Evolutionary conservation across 2,113 vertebrate genomes (phyloP), one percentile per base, ranked within the genome.

Genomic region (Xenus cinereus): DNA sequence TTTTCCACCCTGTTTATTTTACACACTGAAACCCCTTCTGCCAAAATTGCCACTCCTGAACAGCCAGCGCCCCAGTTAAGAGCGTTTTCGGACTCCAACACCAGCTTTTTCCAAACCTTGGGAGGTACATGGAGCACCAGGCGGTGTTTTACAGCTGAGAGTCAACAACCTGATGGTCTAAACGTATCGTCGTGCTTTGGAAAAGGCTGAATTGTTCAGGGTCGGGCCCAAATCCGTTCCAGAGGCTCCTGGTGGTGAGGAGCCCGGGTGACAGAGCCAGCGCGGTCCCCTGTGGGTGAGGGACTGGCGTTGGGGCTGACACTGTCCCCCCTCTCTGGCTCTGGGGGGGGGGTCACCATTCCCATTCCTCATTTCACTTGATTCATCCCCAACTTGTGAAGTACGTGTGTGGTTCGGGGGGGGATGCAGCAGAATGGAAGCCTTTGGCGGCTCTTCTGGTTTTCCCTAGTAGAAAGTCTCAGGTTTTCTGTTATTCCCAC

Each of bases 331-430:
- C 37, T 35, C 37, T 68, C 79, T 1, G 11, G 7, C 46, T 66
- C 48, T 11, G 39, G 45, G 59, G 46, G 37, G 27, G 14, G 51
- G 16, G 27, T 33, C 20, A 6, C 53, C 48, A 3, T 18, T 41
- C 66, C 17, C 3, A 26, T 39, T 46, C 56, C 30, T 45, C 32
- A 0, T 9, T 14, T 26, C 69, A 6, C 19, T 4, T 20, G 26
- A 6, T 54, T n/a, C 32, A 8, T 16, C 67, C 1, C 0, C 13
- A 62, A 10, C 26, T 35, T 51, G 35, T 22, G 35, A 26, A 8
- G 7, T 0, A 1, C 1, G 18, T 10, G 21, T 41, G 5, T 2
- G 2, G 74, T 4, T 19, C 48, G 6, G 50, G 33, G 22, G 39
- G 24, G 67, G 45, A 6, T 23, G 4, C 15, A 22, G 59, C 93